Conservation (phyloP, 1,140 invertebrate genomes). For the Leptestheria dahalacensis region DNA sequence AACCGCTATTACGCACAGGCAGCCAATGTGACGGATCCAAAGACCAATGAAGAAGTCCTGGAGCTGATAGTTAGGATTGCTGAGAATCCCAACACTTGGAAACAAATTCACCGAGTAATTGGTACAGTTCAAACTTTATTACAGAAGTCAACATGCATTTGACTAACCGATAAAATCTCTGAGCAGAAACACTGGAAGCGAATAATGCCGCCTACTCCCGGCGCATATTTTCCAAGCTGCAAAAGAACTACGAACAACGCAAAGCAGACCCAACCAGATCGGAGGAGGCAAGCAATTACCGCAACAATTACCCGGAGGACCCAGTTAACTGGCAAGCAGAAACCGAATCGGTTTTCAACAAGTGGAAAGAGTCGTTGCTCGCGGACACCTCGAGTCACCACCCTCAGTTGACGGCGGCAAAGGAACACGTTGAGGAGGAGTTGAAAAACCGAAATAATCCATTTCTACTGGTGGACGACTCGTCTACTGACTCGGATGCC, state of each 20-base stretch:
- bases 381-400: not conserved
- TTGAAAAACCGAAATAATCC: not conserved
- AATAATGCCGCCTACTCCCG: conserved; percentile 8
- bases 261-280: not conserved
- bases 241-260: not conserved
- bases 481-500: not conserved
- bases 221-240: not conserved
- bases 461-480: not conserved
- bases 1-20: not conserved
- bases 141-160: not conserved
- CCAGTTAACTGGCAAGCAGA: not conserved
- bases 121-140: not conserved
- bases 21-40: not conserved
- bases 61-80: conserved; percentile 7
- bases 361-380: not conserved
- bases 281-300: not conserved
- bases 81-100: conserved; percentile 6
- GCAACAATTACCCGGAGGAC: not conserved
- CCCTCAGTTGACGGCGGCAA: not conserved
- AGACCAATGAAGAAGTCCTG: conserved; percentile 6
- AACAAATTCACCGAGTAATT: conserved; percentile 9
- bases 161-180: not conserved
- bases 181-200: conserved; percentile 3
- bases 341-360: not conserved
- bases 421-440: not conserved